Evolutionary conservation across 2,113 vertebrate species (phyloP), one percentile per base, ranked within the genome.

Genomic region (Nannobrachium achirus): DNA sequence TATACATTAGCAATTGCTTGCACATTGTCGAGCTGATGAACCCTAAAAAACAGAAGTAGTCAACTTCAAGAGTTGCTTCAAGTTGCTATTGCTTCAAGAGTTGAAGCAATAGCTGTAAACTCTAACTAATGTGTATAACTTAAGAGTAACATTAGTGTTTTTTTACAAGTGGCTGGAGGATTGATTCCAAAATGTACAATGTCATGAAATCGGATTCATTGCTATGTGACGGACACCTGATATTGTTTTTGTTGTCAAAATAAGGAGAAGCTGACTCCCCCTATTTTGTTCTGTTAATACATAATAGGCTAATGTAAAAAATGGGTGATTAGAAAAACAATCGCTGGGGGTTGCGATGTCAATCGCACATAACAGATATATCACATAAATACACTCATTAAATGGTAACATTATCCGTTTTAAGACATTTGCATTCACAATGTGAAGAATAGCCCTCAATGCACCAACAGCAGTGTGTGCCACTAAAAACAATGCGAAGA

Each of bases 361-460:
- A 89, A 85, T 67, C 66, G 86, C 84, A 87, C 63, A 18, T 81
- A 75, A 82, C 79, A 89, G 68, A 83, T 58, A 80, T 74, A 86
- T 86, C 89, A 92, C 59, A 74, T 81, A 18, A 81, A 77, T 80
- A 89, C 88, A 89, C 50, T 80, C 67, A 82, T 81, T 14, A 85
- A 84, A 80, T 83, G 76, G 79, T 65, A 71, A 89, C 89, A 88
- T 71, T 69, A 80, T 70, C 80, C 51, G 63, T 71, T 81, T 62
- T 85, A 74, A 83, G 84, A 92, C 84, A 92, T 90, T 85, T 83
- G 83, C 81, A 90, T 87, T 89, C 77, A 91, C 88, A 92, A 72
- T 74, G 81, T 85, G 63, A 84, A 33, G 68, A 85, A 90, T 73
- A 85, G 62, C 87, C 86, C 73, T 87, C 11, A 20, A 58, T 73